Percentiles rank a stretch among this genome's conserved stretches.
Evolutionary conservation across 2,113 vertebrate species (phyloP).

Genomic region (Psilopogon haemacephalus): DNA sequence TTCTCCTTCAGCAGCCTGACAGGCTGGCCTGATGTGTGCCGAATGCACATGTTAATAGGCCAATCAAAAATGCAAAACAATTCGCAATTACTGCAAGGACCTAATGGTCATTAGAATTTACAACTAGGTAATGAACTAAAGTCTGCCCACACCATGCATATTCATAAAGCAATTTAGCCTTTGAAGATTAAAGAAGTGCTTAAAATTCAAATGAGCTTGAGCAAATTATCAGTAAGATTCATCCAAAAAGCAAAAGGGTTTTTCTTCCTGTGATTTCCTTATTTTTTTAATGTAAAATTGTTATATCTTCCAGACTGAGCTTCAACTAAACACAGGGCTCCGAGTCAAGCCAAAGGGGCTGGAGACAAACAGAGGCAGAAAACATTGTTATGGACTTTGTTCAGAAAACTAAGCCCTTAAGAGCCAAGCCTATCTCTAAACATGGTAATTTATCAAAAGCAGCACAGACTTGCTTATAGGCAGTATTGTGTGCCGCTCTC

Average conservation of each 20-base stretch:
- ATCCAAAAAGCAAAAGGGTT: slow-evolving; percentile 90
- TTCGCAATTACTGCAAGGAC: slow-evolving; percentile 99
- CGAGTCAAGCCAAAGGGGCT: slow-evolving; percentile 81
- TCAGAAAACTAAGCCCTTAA: slow-evolving; percentile 83
- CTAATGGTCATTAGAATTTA: slow-evolving; percentile 99
- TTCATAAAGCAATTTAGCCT: slow-evolving; percentile 99
- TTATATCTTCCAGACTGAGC: slow-evolving; percentile 82
- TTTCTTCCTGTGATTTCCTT: slow-evolving; percentile 87
- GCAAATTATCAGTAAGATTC: slow-evolving; percentile 99
- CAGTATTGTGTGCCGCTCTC: slow-evolving; percentile 75
- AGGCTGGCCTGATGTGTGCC: slow-evolving; percentile 95
- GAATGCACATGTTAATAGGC: slow-evolving; percentile 99
- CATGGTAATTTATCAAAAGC: slow-evolving; percentile 85
- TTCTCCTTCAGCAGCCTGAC: slow-evolving; percentile 89
- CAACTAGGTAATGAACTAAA: slow-evolving; percentile 99
- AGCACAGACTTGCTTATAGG: slow-evolving; percentile 79
- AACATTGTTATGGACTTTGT: slow-evolving; percentile 82
- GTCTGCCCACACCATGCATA: slow-evolving; percentile 99
- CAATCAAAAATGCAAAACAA: slow-evolving; percentile 99
- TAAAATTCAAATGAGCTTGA: slow-evolving; percentile 99
- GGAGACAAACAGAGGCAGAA: slow-evolving; percentile 81
- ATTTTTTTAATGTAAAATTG: slow-evolving; percentile 86
- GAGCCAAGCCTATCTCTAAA: slow-evolving; percentile 83
- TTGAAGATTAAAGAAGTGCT: slow-evolving; percentile 99
- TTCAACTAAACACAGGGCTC: slow-evolving; percentile 80